Conservation (phyloP, 2,797 vertebrate genomes). For the Hyperoplus lanceolatus region DNA sequence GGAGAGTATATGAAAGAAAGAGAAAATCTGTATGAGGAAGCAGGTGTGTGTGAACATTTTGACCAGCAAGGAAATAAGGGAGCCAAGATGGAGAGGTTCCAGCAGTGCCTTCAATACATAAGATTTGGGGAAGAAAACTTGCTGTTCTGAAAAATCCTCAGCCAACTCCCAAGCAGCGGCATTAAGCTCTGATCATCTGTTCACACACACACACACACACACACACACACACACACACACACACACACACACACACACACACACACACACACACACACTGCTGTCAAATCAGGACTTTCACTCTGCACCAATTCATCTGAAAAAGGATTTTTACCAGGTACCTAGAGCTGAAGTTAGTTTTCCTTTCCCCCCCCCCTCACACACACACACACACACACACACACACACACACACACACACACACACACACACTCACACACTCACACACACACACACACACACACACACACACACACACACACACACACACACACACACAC, state of each 20-base stretch:
- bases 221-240: not conserved
- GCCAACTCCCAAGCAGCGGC: not conserved
- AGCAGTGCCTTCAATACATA: conserved; percentile 19
- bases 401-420: conserved; percentile 20
- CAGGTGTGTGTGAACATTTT: conserved; percentile 26
- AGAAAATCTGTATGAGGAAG: not conserved
- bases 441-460: conserved; percentile 25
- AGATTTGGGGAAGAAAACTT: conserved; percentile 7
- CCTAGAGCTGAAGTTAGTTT: conserved; percentile 52
- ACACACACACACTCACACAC: conserved; percentile 24
- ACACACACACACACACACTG: not conserved
- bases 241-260: conserved; percentile 19
- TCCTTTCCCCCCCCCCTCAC: not conserved
- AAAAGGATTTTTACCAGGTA: conserved; percentile 52
- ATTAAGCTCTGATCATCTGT: conserved; percentile 36
- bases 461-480: conserved; percentile 3
- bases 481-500: conserved; percentile 11
- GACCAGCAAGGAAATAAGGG: not conserved
- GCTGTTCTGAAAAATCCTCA: not conserved
- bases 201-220: not conserved
- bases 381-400: conserved; percentile 9
- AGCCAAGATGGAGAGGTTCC: conserved; percentile 9
- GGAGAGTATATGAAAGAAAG: not conserved
- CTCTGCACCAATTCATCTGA: conserved; percentile 33
- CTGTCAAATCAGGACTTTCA: conserved; percentile 41